Percentiles rank a stretch among this genome's conserved stretches.
phyloP scores from a whole-genome alignment of 2,888 invertebrate genomes.

The Ommatoiulus sabulosus region DNA sequence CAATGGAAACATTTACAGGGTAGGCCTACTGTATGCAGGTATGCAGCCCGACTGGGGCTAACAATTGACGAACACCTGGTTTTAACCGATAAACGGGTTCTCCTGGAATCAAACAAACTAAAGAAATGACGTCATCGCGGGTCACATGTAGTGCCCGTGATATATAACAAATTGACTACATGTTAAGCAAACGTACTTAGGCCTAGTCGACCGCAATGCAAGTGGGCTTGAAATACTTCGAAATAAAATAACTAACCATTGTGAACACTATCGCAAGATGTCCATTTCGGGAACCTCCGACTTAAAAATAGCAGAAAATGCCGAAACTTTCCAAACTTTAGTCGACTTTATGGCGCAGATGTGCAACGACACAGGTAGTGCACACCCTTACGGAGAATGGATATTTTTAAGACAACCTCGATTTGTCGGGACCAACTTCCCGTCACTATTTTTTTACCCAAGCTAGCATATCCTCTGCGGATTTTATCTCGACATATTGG shows the following conservation, averaged over 20 bases:
- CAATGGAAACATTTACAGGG: neutral
- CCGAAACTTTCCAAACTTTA: neutral
- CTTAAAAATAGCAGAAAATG: neutral
- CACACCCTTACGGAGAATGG: neutral
- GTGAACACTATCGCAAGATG: neutral
- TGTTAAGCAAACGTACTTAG: neutral
- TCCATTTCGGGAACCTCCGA: neutral
- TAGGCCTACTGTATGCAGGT: neutral
- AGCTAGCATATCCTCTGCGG: neutral
- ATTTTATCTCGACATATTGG: neutral
- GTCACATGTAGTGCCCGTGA: neutral
- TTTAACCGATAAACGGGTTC: neutral
- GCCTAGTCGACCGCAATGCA: neutral
- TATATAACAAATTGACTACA: conserved; percentile 38
- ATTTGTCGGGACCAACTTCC: conserved; percentile 4
- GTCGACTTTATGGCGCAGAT: conserved; percentile 9
- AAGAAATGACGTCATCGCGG: conserved; percentile 16
- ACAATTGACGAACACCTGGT: neutral
- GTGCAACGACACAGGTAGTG: conserved; percentile 21
- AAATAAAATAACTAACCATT: conserved; percentile 24
- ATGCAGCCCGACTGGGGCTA: neutral
- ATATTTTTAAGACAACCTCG: neutral
- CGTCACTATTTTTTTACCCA: neutral
- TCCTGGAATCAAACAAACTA: conserved; percentile 34
- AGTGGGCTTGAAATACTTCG: neutral